Base-by-base conservation (phyloP, 2,113 vertebrate species). In the Onychostruthus taczanowskii region DNA sequence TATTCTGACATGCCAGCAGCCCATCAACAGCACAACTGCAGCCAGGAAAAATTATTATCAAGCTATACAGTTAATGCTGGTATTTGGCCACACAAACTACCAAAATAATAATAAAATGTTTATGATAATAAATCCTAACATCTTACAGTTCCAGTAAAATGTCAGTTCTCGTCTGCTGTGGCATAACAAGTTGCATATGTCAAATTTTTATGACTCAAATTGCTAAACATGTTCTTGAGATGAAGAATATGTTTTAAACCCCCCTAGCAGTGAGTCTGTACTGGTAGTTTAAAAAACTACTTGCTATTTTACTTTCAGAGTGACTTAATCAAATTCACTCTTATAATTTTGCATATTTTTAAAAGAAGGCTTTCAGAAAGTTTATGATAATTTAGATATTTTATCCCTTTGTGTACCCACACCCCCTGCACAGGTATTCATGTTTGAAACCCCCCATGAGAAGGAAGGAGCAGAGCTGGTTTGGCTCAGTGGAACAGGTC, bases 391-490 rank as follows among this genome's bases (percentile, higher is more conserved):
- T 74, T 44, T 28, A 7, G 3, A 3, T 43, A 6, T 35, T 67
- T 50, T 74, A 37, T 35, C 55, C 33, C 23, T 11, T 13, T 4
- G 2, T 5, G 20, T 11, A 3, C 15, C 44, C 37, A 10, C 8
- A 7, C 4, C 7, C 21, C 21, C 5, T 8, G 13, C 4, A 56
- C 10, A 61, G 23, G 41, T 2, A 39, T 0, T 7, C 6, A 5
- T 2, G 14, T 41, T 73, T 49, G 9, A 58, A 35, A 41, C 41
- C 13, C 33, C 7, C 24, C 39, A 0, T 22, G 70, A 4, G 30
- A 63, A 21, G 35, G n/a, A 33, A 41, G 6, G 10, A 33, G 56
- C 18, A 52, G 35, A 31, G 31, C 68, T 62, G 67, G 1, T 17
- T 56, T 85, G 55, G 44, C 74, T 68, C 75, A 27, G 21, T n/a